Conservation (phyloP, 2,797 vertebrate genomes). For the Argyrosomus regius region DNA sequence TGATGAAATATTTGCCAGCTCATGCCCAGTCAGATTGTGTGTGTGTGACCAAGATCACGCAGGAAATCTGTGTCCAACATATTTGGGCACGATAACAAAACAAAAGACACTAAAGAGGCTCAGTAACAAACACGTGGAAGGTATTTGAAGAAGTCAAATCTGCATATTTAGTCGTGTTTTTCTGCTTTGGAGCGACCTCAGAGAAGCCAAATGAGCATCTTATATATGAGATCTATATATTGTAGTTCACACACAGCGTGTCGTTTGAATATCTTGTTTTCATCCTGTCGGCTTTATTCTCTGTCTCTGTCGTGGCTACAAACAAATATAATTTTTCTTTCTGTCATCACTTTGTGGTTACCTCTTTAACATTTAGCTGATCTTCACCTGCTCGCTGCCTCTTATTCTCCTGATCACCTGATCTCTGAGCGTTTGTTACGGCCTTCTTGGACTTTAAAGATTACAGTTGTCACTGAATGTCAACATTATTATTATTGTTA, state of each 20-base stretch:
- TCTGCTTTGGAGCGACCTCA: not conserved
- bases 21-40: not conserved
- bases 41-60: not conserved
- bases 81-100: not conserved
- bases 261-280: too few relatives aligned
- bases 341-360: too few relatives aligned
- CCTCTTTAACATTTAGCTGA: too few relatives aligned
- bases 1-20: slow-evolving; percentile 14
- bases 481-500: too few relatives aligned
- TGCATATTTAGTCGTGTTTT: not conserved
- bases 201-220: not conserved
- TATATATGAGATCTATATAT: not conserved
- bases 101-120: not conserved
- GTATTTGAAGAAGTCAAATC: not conserved
- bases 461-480: too few relatives aligned
- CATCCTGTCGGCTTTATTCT: too few relatives aligned
- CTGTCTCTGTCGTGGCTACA: too few relatives aligned
- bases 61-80: not conserved
- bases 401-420: too few relatives aligned
- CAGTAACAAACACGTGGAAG: slow-evolving; percentile 28
- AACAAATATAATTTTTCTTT: too few relatives aligned
- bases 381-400: too few relatives aligned
- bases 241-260: not conserved
- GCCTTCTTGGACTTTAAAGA: too few relatives aligned
- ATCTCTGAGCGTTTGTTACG: too few relatives aligned